A percentile compares a stretch with the other conserved stretches of the same genome.
These are phyloP conservation scores for Tragopan temminckii DNA, from an alignment of 2,797 vertebrate genomes.

Conservation along the genomic window DNA sequence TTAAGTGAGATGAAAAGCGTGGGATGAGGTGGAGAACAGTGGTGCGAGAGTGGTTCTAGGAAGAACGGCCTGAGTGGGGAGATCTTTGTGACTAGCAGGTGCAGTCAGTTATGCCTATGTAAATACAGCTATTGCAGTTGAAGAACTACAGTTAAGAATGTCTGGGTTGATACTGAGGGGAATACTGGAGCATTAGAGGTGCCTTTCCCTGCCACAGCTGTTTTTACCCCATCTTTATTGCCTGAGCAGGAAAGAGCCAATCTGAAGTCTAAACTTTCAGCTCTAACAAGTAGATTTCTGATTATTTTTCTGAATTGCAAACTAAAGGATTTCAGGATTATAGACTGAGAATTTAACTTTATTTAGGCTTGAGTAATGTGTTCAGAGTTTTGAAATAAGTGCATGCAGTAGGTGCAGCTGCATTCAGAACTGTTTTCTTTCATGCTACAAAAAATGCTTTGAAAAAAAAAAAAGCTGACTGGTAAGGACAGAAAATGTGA, in stretches of 20 bases:
- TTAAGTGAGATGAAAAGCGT: background rate
- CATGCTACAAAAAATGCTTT: background rate
- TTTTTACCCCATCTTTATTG: background rate
- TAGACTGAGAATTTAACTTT: background rate
- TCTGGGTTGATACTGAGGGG: background rate
- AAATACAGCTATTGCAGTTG: background rate
- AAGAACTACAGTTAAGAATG: background rate
- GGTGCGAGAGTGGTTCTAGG: background rate
- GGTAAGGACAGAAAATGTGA: background rate
- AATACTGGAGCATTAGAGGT: background rate
- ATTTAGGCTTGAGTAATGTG: background rate
- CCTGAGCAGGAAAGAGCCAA: background rate
- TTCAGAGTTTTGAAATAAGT: background rate
- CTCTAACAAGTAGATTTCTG: background rate
- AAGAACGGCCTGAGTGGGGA: background rate
- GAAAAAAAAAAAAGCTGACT: background rate
- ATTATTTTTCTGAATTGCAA: background rate
- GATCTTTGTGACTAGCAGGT: background rate
- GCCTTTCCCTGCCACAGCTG: background rate
- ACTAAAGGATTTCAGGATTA: background rate
- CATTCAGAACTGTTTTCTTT: background rate
- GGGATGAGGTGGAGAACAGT: background rate
- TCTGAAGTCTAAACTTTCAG: background rate
- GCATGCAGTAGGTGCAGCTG: background rate
- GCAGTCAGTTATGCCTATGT: rapidly evolving